Percentiles rank a stretch among this genome's conserved stretches.
Conservation (phyloP, 2,797 vertebrate genomes). For the Ptychadena robeensis region DNA sequence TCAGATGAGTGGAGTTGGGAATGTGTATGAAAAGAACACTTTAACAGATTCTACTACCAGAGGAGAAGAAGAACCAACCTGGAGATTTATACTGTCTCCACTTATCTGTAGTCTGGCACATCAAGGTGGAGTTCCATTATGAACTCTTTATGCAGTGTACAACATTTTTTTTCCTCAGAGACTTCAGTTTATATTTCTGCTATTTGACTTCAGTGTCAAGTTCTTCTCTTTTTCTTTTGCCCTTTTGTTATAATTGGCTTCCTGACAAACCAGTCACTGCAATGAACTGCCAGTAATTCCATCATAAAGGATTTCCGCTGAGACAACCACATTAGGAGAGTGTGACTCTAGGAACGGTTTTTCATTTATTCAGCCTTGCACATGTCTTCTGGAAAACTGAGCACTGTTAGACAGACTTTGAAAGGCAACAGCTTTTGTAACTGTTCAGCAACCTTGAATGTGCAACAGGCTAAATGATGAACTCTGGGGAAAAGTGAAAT, state of each 20-base stretch:
- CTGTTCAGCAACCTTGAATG: neutral
- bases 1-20: too few relatives aligned
- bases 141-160: too few relatives aligned
- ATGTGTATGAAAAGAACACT: too few relatives aligned
- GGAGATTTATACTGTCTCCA: too few relatives aligned
- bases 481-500: too few relatives aligned
- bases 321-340: constrained; percentile 22
- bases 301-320: constrained; percentile 43
- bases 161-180: neutral
- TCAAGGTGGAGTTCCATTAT: too few relatives aligned
- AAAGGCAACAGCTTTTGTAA: neutral
- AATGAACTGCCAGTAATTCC: constrained; percentile 18
- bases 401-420: constrained; percentile 14
- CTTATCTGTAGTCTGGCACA: too few relatives aligned
- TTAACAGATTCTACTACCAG: too few relatives aligned
- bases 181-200: neutral
- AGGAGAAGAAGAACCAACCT: too few relatives aligned
- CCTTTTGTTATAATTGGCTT: constrained; percentile 21
- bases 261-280: constrained; percentile 16
- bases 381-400: constrained; percentile 1
- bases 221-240: neutral
- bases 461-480: too few relatives aligned
- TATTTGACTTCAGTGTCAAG: neutral
- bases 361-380: neutral
- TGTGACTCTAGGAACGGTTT: neutral